A percentile compares a stretch with the other conserved stretches of the same genome.
Evolutionary conservation across 2,113 vertebrate genomes (phyloP).

Genomic region (Noctilio leporinus): DNA sequence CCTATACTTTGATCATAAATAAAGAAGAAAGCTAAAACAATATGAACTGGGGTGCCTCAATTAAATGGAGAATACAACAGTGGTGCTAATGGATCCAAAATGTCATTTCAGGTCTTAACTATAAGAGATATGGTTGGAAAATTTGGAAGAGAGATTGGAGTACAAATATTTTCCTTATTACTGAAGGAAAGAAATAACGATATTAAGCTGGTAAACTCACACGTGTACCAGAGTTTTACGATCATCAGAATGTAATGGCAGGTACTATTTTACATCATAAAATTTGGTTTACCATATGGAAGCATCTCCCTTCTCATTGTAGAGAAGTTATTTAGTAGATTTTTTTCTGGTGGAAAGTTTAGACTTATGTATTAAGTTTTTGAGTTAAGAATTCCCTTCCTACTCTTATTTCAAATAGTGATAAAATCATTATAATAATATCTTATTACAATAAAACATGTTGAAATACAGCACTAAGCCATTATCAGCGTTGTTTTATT

Average conservation of each 20-base stretch:
- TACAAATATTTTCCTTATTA: constrained; percentile 49
- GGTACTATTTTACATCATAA: constrained; percentile 56
- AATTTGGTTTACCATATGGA: constrained; percentile 38
- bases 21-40: constrained; percentile 43
- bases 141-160: background rate
- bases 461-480: constrained; percentile 72
- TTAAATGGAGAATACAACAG: constrained; percentile 2
- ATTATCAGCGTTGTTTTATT: constrained; percentile 72
- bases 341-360: constrained; percentile 57
- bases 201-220: background rate
- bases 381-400: constrained; percentile 71
- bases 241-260: constrained; percentile 30
- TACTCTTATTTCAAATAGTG: constrained; percentile 66
- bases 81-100: background rate
- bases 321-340: constrained; percentile 51
- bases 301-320: constrained; percentile 54
- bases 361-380: constrained; percentile 39
- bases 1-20: constrained; percentile 46
- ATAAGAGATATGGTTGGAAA: background rate
- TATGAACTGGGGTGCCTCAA: background rate
- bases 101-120: background rate
- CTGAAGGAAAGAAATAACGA: background rate
- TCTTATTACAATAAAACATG: constrained; percentile 70
- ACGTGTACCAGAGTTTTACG: constrained; percentile 56
- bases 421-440: constrained; percentile 73